Percentiles rank a stretch among this genome's conserved stretches.
These are phyloP conservation scores for Eupithecia inturbata DNA, from an alignment of 2,888 invertebrate genomes.

Conservation along the genomic window DNA sequence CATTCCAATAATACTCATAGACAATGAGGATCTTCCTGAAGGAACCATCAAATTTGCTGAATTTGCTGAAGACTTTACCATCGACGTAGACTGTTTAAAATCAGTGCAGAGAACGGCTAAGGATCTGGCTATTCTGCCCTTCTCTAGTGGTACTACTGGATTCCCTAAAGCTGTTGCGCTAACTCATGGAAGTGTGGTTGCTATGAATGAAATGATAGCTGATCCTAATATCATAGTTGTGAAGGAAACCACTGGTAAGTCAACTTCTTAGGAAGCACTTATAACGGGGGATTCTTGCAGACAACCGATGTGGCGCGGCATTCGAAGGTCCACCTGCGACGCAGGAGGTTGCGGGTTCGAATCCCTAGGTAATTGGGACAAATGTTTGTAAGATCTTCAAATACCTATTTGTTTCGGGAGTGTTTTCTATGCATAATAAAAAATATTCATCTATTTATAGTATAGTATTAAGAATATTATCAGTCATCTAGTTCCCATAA, in stretches of 20 bases:
- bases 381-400: too few species aligned
- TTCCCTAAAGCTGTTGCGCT: conserved; percentile 89
- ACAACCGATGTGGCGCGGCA: not conserved
- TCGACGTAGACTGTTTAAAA: conserved; percentile 81
- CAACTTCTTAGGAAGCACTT: not conserved
- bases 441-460: too few species aligned
- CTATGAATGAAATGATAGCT: conserved; percentile 74
- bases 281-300: not conserved
- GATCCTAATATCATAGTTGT: conserved; percentile 67
- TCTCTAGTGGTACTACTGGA: conserved; percentile 95
- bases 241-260: conserved; percentile 72
- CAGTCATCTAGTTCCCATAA: not conserved
- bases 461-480: too few species aligned
- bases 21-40: conserved; percentile 76
- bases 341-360: too few species aligned
- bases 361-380: too few species aligned
- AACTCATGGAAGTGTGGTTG: conserved; percentile 84
- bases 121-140: conserved; percentile 89
- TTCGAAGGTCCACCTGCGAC: too few species aligned
- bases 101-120: conserved; percentile 73
- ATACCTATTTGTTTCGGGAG: too few species aligned
- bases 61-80: conserved; percentile 80
- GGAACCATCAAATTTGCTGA: conserved; percentile 87
- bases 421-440: too few species aligned
- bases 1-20: conserved; percentile 81